Evolutionary conservation across 2,113 vertebrate species (phyloP), one percentile per base, ranked within the genome.

Genomic region (Pseudorectes ferrugineus): DNA sequence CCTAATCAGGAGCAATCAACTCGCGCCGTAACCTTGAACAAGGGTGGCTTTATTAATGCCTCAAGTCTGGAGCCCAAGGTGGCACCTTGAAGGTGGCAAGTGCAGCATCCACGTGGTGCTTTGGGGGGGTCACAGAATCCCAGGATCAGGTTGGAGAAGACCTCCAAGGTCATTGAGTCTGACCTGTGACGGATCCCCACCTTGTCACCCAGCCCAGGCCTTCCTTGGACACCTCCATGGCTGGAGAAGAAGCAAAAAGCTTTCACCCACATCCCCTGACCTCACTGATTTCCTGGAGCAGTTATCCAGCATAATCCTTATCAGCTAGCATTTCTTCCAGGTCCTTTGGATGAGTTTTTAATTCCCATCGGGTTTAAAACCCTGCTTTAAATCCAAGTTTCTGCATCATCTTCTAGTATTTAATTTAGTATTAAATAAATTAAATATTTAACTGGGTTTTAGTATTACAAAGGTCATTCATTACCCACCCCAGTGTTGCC

Each of bases 1-100:
- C 79, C 88, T 95, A 94, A 96, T 96, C 92, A 94, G 92, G 70
- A 94, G 92, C 91, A 90, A 96, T 92, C 96, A 93, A 1, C 75
- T 88, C 2, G 0, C 0, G 1, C 75, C 1, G 4, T 95, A 95
- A 97, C 96, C 96, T 97, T 96, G 96, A 76, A 22, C 95, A 97
- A 97, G 92, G 96, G 55, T 92, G 95, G 74, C 58, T 76, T 93
- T 90, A 90, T 80, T 83, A 25, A 83, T 12, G 51, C 59, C 35
- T 43, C 29, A 7, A 12, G 59, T 13, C 58, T 21, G 16, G 23
- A 88, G 87, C 61, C 38, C 2, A 5, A 46, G 73, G 28, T 3
- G 2, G 61, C 46, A 45, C 45, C 83, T 38, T 14, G 36, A 23
- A 51, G 2, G 18, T 3, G 23, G 59, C 22, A 45, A 42, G 40